A percentile compares a stretch with the other conserved stretches of the same genome.
These are phyloP conservation scores for Melanerpes formicivorus DNA, from an alignment of 2,113 vertebrate species.

Conservation along the genomic window DNA sequence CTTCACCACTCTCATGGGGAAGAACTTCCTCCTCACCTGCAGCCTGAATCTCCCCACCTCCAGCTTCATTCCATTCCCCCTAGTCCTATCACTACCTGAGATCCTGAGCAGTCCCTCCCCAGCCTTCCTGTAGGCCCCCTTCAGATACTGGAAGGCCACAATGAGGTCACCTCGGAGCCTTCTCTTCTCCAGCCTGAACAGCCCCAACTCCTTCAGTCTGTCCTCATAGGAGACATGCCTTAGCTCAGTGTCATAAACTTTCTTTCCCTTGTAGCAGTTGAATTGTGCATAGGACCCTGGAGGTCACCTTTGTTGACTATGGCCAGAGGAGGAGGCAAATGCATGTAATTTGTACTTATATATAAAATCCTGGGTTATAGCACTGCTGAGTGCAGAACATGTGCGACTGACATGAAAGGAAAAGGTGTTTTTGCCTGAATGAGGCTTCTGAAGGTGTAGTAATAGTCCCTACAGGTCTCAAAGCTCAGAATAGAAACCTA, in stretches of 20 bases:
- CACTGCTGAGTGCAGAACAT: not conserved
- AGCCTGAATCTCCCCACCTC: too few species aligned
- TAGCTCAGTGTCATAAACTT: not conserved
- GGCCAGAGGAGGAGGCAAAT: not conserved
- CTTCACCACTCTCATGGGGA: too few species aligned
- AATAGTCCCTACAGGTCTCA: not conserved
- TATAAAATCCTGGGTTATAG: not conserved
- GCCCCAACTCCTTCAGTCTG: too few species aligned
- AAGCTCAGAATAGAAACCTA: not conserved
- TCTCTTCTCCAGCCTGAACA: too few species aligned
- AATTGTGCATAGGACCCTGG: not conserved
- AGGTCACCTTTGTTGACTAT: not conserved
- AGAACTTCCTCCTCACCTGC: too few species aligned
- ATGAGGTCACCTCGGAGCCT: too few species aligned
- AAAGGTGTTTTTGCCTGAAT: not conserved
- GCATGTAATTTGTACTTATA: not conserved
- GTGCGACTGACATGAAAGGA: not conserved
- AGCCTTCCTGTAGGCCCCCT: too few species aligned
- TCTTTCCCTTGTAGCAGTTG: not conserved
- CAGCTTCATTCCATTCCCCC: too few species aligned
- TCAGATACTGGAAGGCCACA: too few species aligned
- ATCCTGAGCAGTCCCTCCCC: too few species aligned
- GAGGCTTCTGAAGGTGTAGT: not conserved
- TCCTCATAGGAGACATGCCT: not conserved
- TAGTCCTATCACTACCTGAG: too few species aligned